Conservation (phyloP, 1,140 invertebrate species). For the Drosophila sturtevanti region DNA sequence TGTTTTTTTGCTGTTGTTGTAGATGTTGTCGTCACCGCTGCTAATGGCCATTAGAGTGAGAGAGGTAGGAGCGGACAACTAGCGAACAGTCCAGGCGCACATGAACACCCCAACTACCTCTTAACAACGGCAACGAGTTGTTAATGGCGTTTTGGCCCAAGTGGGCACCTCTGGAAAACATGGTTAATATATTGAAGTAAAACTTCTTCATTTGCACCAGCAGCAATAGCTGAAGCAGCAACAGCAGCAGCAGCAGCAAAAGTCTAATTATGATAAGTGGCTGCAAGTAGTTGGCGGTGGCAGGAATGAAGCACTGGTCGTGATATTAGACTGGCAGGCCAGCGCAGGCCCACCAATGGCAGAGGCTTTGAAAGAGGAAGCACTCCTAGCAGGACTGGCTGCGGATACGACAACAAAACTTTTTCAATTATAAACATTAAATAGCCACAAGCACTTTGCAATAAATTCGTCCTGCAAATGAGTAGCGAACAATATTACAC, state of each 20-base stretch:
- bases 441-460: constrained; percentile 64
- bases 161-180: constrained; percentile 39
- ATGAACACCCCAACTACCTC: not conserved
- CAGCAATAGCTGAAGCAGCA: constrained; percentile 5
- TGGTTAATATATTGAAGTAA: constrained; percentile 34
- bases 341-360: constrained; percentile 8
- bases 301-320: constrained; percentile 21
- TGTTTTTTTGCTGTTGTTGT: too few relatives aligned
- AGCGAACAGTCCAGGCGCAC: not conserved
- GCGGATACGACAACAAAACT: constrained; percentile 49
- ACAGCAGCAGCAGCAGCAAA: constrained; percentile 22
- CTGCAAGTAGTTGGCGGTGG: constrained; percentile 58
- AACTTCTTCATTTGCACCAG: constrained; percentile 54
- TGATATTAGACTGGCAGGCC: not conserved
- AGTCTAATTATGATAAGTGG: constrained; percentile 67
- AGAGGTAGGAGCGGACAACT: not conserved
- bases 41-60: constrained; percentile 15
- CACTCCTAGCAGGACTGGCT: constrained; percentile 1
- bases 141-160: constrained; percentile 46
- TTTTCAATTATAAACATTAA: constrained; percentile 70
- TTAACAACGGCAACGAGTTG: constrained; percentile 43
- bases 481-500: constrained; percentile 52
- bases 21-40: constrained; percentile 19
- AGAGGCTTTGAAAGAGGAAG: constrained; percentile 4
- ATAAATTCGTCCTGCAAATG: constrained; percentile 55